These are phyloP conservation scores for Isichthys henryi DNA, from an alignment of 2,113 vertebrate species.

Conservation along the genomic window DNA sequence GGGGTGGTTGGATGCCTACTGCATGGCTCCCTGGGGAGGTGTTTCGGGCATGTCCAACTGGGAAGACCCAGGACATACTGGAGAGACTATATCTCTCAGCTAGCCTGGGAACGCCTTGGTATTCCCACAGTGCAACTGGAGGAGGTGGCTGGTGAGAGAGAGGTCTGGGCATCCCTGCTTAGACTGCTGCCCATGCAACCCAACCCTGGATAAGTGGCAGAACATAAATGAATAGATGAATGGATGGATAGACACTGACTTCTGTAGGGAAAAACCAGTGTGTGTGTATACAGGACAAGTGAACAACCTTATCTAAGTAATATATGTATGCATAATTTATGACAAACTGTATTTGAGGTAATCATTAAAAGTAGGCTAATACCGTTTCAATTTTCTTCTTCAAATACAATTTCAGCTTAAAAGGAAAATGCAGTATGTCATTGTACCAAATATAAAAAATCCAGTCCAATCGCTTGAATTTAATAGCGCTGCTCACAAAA, in stretches of 20 bases:
- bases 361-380: background rate
- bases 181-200: background rate
- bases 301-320: background rate
- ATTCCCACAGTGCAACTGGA: background rate
- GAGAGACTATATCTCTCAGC: background rate
- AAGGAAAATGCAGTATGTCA: background rate
- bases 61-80: background rate
- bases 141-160: background rate
- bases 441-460: background rate
- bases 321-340: background rate
- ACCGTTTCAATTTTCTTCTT: background rate
- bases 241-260: background rate
- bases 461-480: background rate
- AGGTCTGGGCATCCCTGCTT: background rate
- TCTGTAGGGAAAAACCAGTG: background rate
- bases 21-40: background rate
- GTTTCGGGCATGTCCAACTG: background rate
- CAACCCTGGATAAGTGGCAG: background rate
- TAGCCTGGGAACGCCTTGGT: background rate
- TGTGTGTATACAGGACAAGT: background rate
- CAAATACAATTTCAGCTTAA: background rate
- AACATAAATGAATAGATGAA: background rate
- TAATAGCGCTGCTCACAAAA: background rate
- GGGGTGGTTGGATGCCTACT: background rate
- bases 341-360: background rate